Evolutionary conservation across 2,888 invertebrate species (phyloP).

Genomic region (Prosopocoilus inquinatus): DNA sequence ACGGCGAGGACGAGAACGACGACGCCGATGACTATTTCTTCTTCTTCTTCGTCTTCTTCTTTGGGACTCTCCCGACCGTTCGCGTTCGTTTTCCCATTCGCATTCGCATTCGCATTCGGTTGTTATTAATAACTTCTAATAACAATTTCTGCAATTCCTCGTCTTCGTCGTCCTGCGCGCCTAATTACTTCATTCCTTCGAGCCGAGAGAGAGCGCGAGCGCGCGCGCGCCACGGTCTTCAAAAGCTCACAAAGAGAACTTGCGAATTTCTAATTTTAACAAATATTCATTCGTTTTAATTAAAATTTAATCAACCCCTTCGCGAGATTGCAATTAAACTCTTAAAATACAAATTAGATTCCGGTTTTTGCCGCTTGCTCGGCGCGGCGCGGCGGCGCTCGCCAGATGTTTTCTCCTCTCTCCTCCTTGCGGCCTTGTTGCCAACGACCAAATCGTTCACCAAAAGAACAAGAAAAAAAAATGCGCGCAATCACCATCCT

Average conservation of each 20-base stretch:
- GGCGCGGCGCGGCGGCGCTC: neutral
- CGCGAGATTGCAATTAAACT: slow-evolving; percentile 43
- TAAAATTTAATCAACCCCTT: slow-evolving; percentile 51
- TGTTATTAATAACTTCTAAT: too few relatives aligned
- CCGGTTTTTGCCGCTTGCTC: slow-evolving; percentile 41
- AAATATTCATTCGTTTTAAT: slow-evolving; percentile 52
- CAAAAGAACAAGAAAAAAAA: too few relatives aligned
- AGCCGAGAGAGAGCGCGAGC: too few relatives aligned
- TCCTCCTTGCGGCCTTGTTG: too few relatives aligned
- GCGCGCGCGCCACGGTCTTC: slow-evolving; percentile 10
- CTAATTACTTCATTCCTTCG: neutral
- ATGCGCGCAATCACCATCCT: too few relatives aligned
- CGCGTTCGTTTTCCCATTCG: neutral
- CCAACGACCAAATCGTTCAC: too few relatives aligned
- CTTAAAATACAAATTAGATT: slow-evolving; percentile 47
- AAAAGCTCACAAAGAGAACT: slow-evolving; percentile 27
- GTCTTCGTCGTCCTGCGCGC: too few relatives aligned
- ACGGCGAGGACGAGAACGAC: slow-evolving; percentile 28
- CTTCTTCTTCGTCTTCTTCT: neutral
- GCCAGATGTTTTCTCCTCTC: too few relatives aligned
- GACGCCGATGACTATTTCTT: neutral
- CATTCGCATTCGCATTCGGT: neutral
- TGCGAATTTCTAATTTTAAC: slow-evolving; percentile 50
- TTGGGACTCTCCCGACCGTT: neutral
- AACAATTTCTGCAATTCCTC: too few relatives aligned